These are phyloP conservation scores for Cryptus viduatorius DNA, from an alignment of 2,888 invertebrate genomes.

Conservation along the genomic window DNA sequence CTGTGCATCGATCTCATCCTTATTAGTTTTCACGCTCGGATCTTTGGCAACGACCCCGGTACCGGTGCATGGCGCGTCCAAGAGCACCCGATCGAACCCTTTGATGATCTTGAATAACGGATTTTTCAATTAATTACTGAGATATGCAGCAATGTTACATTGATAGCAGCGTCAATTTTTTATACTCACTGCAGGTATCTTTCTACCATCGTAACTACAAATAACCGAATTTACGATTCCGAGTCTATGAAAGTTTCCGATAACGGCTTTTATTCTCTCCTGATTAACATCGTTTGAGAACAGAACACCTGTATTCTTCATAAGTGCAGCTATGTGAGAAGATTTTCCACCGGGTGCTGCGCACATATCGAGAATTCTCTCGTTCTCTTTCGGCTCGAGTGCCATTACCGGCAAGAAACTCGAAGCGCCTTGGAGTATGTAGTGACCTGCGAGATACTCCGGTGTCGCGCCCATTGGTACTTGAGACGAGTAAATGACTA, in stretches of 20 bases:
- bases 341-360: constrained; percentile 99
- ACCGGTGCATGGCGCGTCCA: constrained; percentile 99
- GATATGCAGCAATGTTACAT: too few species aligned
- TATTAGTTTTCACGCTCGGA: constrained; percentile 96
- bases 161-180: background rate
- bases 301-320: constrained; percentile 98
- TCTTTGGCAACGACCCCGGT: constrained; percentile 99
- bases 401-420: constrained; percentile 99
- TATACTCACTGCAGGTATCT: constrained; percentile 88
- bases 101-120: constrained; percentile 88
- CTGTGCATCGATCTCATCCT: constrained; percentile 95
- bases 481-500: constrained; percentile 97
- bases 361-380: constrained; percentile 98
- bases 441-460: constrained; percentile 99
- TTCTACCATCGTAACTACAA: constrained; percentile 95
- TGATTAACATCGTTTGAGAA: constrained; percentile 98
- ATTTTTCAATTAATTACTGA: background rate
- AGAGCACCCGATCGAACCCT: constrained; percentile 97
- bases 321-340: constrained; percentile 98
- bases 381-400: constrained; percentile 97
- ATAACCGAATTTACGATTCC: constrained; percentile 98
- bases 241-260: constrained; percentile 98
- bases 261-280: constrained; percentile 95
- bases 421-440: constrained; percentile 98
- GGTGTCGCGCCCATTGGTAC: constrained; percentile 99